These are phyloP conservation scores for Coregonus clupeaformis DNA, from an alignment of 2,113 vertebrate genomes.

Conservation along the genomic window DNA sequence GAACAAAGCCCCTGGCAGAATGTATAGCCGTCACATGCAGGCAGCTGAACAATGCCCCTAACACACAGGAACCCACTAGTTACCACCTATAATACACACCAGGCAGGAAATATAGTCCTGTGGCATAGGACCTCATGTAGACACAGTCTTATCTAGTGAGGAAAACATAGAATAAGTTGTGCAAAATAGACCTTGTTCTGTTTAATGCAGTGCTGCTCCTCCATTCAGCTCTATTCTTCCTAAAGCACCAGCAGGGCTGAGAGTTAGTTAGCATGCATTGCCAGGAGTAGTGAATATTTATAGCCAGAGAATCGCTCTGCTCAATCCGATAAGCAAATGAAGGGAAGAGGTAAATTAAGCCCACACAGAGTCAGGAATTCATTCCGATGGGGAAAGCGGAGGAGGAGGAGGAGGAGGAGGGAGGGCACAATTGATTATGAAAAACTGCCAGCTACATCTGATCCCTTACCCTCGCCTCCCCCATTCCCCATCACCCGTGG, in stretches of 20 bases:
- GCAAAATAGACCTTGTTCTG: too few species aligned
- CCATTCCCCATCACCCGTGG: conserved; percentile 31
- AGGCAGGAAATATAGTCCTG: conserved; percentile 40
- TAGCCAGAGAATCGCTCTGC: conserved; percentile 29
- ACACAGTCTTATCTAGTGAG: too few species aligned
- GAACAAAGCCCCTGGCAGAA: conserved; percentile 45
- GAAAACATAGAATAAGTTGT: too few species aligned
- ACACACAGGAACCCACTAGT: conserved; percentile 38
- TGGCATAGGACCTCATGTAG: background rate
- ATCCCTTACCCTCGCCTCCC: conserved; percentile 52
- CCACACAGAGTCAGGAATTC: conserved; percentile 63
- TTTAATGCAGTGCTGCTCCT: too few species aligned
- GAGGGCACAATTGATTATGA: conserved; percentile 60
- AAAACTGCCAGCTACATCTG: conserved; percentile 64
- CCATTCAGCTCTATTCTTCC: too few species aligned
- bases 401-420: conserved; percentile 21
- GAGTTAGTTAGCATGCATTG: conserved; percentile 25
- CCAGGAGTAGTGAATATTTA: conserved; percentile 52
- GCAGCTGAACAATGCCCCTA: conserved; percentile 55
- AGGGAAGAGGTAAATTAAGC: conserved; percentile 58
- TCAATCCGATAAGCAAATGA: conserved; percentile 60
- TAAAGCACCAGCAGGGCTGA: background rate
- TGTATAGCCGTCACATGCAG: conserved; percentile 55
- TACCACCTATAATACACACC: background rate
- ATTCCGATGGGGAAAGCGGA: conserved; percentile 60